These are phyloP conservation scores for Galeopsomyia nigrocyanea DNA, from an alignment of 2,888 invertebrate genomes.

Conservation along the genomic window DNA sequence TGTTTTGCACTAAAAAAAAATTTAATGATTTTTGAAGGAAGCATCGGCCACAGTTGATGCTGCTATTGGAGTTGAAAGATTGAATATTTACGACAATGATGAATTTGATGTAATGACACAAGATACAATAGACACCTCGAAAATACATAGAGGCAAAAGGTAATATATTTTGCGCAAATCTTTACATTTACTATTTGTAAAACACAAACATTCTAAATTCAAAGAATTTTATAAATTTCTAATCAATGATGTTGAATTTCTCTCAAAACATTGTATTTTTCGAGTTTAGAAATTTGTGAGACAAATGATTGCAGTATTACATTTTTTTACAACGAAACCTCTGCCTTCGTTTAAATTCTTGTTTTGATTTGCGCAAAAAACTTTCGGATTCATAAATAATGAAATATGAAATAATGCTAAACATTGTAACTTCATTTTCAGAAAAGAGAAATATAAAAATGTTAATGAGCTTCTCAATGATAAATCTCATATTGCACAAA, in stretches of 20 bases:
- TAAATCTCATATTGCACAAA: conserved; percentile 73
- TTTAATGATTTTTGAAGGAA: conserved; percentile 51
- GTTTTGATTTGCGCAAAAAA: background rate
- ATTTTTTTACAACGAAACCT: background rate
- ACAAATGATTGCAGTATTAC: too few relatives aligned
- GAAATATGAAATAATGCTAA: background rate
- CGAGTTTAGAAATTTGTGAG: too few relatives aligned
- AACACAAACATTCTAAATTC: too few relatives aligned
- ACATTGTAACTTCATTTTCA: conserved; percentile 50
- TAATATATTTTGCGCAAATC: too few relatives aligned
- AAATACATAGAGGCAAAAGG: conserved; percentile 71
- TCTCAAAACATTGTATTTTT: too few relatives aligned
- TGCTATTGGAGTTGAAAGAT: conserved; percentile 66
- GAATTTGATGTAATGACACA: conserved; percentile 82
- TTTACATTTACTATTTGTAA: too few relatives aligned
- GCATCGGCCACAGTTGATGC: conserved; percentile 51
- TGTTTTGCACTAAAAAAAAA: background rate
- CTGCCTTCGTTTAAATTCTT: background rate
- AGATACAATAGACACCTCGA: conserved; percentile 71
- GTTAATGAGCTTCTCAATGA: conserved; percentile 79
- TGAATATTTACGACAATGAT: conserved; percentile 82
- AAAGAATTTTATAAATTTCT: too few relatives aligned
- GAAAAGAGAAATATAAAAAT: conserved; percentile 75
- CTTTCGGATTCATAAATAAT: background rate
- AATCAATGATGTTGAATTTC: too few relatives aligned